These are phyloP conservation scores for Cinclus cinclus DNA, from an alignment of 2,113 vertebrate genomes.

Conservation along the genomic window DNA sequence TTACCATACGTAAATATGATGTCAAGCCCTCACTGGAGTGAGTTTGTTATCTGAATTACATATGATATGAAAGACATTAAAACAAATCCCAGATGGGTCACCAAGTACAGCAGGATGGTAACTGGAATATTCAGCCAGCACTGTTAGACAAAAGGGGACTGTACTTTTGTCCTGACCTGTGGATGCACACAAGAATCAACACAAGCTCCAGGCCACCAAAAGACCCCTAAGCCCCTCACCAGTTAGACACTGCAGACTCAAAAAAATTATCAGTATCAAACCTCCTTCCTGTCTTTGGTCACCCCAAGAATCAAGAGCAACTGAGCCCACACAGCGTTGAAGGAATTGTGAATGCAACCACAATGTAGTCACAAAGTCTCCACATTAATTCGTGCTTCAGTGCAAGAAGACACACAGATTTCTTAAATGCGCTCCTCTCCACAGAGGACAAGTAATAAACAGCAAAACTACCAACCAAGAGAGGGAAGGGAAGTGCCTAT, in stretches of 20 bases:
- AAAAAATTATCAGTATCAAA: rapidly evolving
- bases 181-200: neutral
- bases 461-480: neutral
- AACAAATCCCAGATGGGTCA: neutral
- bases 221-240: neutral
- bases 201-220: neutral
- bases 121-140: neutral
- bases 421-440: neutral
- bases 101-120: neutral
- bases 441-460: neutral
- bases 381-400: neutral
- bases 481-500: neutral
- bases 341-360: neutral
- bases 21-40: neutral
- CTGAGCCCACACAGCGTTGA: rapidly evolving
- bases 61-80: neutral
- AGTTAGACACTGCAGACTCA: neutral
- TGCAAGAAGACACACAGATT: neutral
- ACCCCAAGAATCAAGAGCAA: neutral
- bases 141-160: neutral
- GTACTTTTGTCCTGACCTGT: neutral
- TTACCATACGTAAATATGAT: constrained; percentile 9
- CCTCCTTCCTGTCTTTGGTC: neutral
- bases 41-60: neutral
- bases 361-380: neutral